Evolutionary conservation across 1,140 invertebrate species (phyloP), one percentile per base, ranked within the genome.

Genomic region (Lucilia cuprina): DNA sequence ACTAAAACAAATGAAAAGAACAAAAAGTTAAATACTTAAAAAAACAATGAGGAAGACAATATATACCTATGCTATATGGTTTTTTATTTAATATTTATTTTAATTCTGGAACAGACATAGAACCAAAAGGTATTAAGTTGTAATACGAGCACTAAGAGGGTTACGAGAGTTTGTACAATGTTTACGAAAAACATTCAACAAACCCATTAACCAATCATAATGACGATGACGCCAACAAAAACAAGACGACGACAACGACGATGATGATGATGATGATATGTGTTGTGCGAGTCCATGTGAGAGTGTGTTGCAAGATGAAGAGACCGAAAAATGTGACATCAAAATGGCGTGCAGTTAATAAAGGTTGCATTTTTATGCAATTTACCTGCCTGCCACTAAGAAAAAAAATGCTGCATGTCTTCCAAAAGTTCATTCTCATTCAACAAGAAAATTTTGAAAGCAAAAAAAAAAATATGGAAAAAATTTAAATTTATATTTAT

Each of bases 271-370:
- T n/a, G n/a, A n/a, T n/a, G n/a, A n/a, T n/a, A n/a, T n/a, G 2
- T 77, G 14, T 2, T 5, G 17, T 41, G 74, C 74, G 21, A 34
- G 34, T 5, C 34, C 19, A 77, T 77, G 35, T 77, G 41, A 41
- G 41, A 41, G 41, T 78, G 34, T 21, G 41, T 80, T 25, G 77
- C 12, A 80, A 35, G 47, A 49, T 80, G 77, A 50, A 80, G 41
- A 80, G 77, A 80, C 77, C 41, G 47, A 80, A 49, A 80, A 80
- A 49, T 50, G 77, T 80, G 77, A 80, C 77, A 80, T 80, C 41
- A 80, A 80, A 80, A 80, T 80, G 77, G 77, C 77, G 77, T 80
- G 77, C 77, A 80, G 77, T 80, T 80, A 80, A 80, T 80, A 49
- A 49, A 80, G 77, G 77, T 80, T 80, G 19, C 77, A 49, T 80